phyloP scores from a whole-genome alignment of 2,888 invertebrate genomes.

The Dorcus hopei region DNA sequence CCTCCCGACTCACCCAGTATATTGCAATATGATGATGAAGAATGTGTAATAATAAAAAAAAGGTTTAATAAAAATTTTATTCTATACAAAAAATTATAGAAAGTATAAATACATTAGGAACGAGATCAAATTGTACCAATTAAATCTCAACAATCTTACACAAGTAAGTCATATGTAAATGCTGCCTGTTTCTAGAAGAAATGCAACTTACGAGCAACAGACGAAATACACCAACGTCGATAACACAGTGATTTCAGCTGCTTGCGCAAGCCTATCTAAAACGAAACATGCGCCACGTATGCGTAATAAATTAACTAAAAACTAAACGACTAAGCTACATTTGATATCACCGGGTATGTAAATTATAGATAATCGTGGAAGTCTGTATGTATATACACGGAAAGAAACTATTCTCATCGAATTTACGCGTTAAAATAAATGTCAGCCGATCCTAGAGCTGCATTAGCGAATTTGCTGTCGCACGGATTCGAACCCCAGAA shows the following conservation, averaged over 20 bases:
- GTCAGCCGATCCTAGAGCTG: constrained; percentile 55
- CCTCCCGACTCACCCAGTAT: no score
- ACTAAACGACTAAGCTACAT: background rate
- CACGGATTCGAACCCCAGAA: constrained; percentile 75
- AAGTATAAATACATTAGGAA: no score
- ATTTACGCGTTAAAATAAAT: constrained; percentile 35
- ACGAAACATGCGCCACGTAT: no score
- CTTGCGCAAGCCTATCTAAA: background rate
- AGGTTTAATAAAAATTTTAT: no score
- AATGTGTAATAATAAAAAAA: no score
- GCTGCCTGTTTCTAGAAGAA: no score
- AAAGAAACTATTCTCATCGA: background rate
- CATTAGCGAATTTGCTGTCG: constrained; percentile 56
- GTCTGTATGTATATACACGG: background rate
- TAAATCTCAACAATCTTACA: no score
- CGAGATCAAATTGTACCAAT: no score
- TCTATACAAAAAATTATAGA: no score
- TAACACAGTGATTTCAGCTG: background rate
- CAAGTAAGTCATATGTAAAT: no score
- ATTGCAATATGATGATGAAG: no score
- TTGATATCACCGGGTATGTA: background rate
- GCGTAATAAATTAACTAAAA: no score
- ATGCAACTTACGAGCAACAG: background rate
- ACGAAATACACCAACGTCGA: background rate
- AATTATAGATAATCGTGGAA: background rate